Evolutionary conservation across 2,113 vertebrate genomes (phyloP), one percentile per base, ranked within the genome.

Genomic region (Daphoenositta chrysoptera): DNA sequence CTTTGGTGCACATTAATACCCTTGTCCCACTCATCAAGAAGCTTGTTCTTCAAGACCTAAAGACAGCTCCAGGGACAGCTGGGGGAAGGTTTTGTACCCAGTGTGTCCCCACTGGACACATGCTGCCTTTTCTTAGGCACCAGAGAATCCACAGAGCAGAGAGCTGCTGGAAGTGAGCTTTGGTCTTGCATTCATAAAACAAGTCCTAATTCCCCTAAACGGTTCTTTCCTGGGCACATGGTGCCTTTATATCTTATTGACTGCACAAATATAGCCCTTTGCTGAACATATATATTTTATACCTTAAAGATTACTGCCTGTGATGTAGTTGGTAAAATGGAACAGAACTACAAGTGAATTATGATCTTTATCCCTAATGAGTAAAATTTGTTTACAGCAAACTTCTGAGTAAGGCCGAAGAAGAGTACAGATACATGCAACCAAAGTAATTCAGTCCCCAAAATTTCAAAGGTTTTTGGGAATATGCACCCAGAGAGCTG

Each of bases 291-390:
- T 33, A 1, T 40, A 42, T 84, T 77, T 86, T 30, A 47, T 64
- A 80, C 72, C 26, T 64, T 77, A 42, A 65, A 40, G 68, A 71
- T 63, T 60, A 68, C 35, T 78, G 44, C 28, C 37, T 71, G 33
- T 84, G 60, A 92, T 60, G 64, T 50, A 73, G 37, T 22, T 90
- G 47, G 68, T 37, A 85, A 91, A 93, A 87, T 37, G 51, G 73
- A 91, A 44, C 1, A 1, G 71, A 93, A 77, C 35, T 64, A 44
- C 44, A 60, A 10, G 13, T 23, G 47, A 88, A 66, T 92, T 88
- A 83, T 17, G 18, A 37, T 70, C 60, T 68, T 96, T 94, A 92
- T 78, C 28, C 60, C 27, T 78, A 83, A 89, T 42, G 42, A 94
- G n/a, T 66, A 85, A 81, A 86, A 88, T 88, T 45, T 93, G 22